phyloP scores from a whole-genome alignment of 2,113 vertebrate genomes.

The Perca fluviatilis region DNA sequence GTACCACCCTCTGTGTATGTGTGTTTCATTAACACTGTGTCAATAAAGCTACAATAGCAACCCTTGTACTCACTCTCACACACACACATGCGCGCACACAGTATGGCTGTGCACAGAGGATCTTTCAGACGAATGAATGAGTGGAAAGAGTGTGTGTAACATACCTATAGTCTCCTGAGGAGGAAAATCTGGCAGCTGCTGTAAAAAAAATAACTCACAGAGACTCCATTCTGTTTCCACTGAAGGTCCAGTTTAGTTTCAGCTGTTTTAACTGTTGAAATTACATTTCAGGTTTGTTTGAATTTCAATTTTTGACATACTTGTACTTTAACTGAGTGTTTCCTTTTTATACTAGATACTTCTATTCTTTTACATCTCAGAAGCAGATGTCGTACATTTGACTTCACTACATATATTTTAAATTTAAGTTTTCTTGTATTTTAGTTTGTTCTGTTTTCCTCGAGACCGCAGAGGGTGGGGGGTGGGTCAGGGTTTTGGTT shows the following conservation, averaged over 20 bases:
- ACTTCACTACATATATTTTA: too few relatives aligned
- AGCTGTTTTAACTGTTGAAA: not conserved
- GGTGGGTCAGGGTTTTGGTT: too few relatives aligned
- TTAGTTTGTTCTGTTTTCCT: too few relatives aligned
- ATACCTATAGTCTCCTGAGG: not conserved
- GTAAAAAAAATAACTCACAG: not conserved
- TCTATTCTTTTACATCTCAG: too few relatives aligned
- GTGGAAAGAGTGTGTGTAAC: slow-evolving; percentile 12
- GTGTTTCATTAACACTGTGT: slow-evolving; percentile 23
- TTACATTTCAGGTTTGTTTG: not conserved
- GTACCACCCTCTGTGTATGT: not conserved
- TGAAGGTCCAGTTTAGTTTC: not conserved
- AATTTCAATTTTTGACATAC: not conserved
- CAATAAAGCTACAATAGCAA: slow-evolving; percentile 37
- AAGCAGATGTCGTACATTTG: too few relatives aligned
- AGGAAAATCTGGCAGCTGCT: slow-evolving; percentile 18
- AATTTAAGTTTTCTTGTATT: too few relatives aligned
- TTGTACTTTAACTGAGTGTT: too few relatives aligned
- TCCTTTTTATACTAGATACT: too few relatives aligned
- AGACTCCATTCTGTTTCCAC: not conserved
- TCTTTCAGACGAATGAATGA: slow-evolving; percentile 27
- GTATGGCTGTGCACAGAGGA: not conserved
- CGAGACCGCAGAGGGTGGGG: too few relatives aligned
- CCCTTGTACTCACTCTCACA: not conserved
- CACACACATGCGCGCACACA: slow-evolving; percentile 21